Conservation (phyloP, 2,888 invertebrate genomes). For the Camponotus fellah region DNA sequence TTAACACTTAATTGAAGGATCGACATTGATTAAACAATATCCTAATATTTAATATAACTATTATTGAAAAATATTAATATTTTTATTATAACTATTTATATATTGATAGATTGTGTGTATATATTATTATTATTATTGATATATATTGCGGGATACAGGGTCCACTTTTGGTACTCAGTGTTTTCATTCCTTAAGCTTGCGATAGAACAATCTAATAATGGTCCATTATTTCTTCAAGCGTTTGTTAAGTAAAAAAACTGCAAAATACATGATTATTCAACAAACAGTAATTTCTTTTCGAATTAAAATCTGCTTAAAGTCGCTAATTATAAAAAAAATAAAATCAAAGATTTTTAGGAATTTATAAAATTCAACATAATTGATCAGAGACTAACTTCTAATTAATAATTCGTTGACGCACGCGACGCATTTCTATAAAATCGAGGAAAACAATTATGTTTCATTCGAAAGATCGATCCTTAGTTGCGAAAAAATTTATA, state of each 20-base stretch:
- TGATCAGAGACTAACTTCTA: constrained; percentile 37
- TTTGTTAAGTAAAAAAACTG: neutral
- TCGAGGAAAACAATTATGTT: constrained; percentile 35
- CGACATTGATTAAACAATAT: constrained; percentile 21
- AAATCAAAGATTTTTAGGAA: neutral
- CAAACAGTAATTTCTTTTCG: neutral
- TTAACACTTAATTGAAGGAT: constrained; percentile 2
- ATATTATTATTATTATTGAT: constrained; percentile 25
- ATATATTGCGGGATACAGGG: constrained; percentile 2
- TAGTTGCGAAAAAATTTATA: constrained; percentile 58
- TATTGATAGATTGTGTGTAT: constrained; percentile 7
- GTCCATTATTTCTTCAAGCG: constrained; percentile 9
- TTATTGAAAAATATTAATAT: constrained; percentile 33
- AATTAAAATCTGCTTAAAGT: neutral
- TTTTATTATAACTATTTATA: constrained; percentile 16
- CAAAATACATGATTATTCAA: constrained; percentile 14
- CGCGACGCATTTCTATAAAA: constrained; percentile 64
- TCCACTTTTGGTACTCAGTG: neutral
- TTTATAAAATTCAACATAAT: constrained; percentile 21
- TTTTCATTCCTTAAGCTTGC: neutral
- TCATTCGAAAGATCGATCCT: constrained; percentile 19
- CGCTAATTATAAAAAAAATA: neutral
- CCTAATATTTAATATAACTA: constrained; percentile 17
- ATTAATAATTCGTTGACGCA: constrained; percentile 66
- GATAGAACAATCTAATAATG: neutral